phyloP scores from a whole-genome alignment of 2,113 vertebrate species.

The Fulmarus glacialis region DNA sequence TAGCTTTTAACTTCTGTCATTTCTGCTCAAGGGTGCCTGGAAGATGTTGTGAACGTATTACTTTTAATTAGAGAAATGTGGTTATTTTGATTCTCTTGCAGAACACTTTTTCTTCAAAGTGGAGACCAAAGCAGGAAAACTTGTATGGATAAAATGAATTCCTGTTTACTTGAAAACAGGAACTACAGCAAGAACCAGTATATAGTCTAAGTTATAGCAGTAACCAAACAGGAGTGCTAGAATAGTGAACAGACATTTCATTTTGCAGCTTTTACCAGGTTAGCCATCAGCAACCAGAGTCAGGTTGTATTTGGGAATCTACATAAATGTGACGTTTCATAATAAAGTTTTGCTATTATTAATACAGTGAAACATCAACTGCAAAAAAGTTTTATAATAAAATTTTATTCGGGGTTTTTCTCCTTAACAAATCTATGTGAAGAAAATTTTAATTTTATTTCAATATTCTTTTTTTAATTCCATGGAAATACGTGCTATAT shows the following conservation, averaged over 20 bases:
- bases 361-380: neutral
- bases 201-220: neutral
- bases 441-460: neutral
- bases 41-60: neutral
- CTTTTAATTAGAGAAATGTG: neutral
- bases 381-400: neutral
- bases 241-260: neutral
- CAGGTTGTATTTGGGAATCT: neutral
- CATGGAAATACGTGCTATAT: neutral
- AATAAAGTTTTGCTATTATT: neutral
- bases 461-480: neutral
- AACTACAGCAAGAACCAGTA: neutral
- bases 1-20: slow-evolving; percentile 6
- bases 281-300: neutral
- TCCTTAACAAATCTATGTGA: neutral
- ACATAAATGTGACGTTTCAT: neutral
- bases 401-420: neutral
- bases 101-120: neutral
- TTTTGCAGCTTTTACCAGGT: neutral
- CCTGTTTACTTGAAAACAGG: neutral
- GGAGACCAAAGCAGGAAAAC: neutral
- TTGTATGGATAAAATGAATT: neutral
- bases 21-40: neutral
- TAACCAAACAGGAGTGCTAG: neutral
- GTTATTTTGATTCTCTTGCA: neutral